Conservation (phyloP, 1,140 invertebrate species). For the Mycetomoellerius zeteki region DNA sequence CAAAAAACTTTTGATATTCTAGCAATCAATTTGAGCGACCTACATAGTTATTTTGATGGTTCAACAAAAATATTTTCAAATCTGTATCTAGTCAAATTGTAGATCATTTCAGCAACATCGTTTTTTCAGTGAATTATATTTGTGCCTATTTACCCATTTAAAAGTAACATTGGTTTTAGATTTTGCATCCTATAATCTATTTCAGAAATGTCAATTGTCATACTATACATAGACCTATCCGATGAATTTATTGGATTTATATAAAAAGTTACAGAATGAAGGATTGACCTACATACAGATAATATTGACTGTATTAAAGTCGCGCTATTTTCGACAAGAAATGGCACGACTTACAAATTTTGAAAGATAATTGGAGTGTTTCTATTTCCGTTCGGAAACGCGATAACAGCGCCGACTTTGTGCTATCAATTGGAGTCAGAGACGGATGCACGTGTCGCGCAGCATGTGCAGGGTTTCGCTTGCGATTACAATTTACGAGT, state of each 20-base stretch:
- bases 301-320: background rate
- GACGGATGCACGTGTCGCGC: constrained; percentile 17
- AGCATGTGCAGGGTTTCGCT: background rate
- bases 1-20: too few species aligned
- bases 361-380: constrained; percentile 13
- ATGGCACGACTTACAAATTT: background rate
- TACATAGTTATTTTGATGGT: too few species aligned
- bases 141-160: background rate
- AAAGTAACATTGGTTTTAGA: background rate
- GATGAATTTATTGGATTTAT: background rate
- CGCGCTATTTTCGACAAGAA: constrained; percentile 33
- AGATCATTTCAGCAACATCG: too few species aligned
- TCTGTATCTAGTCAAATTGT: too few species aligned
- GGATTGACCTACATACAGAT: background rate
- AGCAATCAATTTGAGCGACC: too few species aligned
- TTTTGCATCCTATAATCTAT: background rate
- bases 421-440: constrained; percentile 11
- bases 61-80: too few species aligned
- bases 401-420: constrained; percentile 15
- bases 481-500: constrained; percentile 21
- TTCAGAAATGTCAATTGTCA: constrained; percentile 8
- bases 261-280: background rate
- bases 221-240: background rate
- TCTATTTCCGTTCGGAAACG: constrained; percentile 38
- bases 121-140: too few species aligned